Conservation (phyloP, 64 coral and sea anemone species). For the Dendronephthya gigantea region DNA sequence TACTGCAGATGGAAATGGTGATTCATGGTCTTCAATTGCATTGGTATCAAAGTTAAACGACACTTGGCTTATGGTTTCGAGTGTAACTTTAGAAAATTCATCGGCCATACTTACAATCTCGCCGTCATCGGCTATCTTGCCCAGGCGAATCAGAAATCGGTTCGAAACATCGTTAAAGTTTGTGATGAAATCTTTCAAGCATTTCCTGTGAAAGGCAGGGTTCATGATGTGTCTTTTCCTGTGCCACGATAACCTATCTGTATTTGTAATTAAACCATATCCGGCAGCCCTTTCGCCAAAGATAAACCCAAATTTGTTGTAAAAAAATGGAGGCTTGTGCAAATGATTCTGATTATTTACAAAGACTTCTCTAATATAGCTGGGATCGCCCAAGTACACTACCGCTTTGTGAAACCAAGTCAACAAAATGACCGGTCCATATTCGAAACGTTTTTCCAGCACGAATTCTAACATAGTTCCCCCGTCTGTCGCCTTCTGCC, state of each 20-base stretch:
- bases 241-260: neutral
- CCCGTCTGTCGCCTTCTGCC: no score
- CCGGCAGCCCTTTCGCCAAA: neutral
- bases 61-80: no score
- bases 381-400: no score
- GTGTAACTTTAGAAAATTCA: neutral
- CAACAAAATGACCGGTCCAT: no score
- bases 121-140: neutral
- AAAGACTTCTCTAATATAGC: neutral
- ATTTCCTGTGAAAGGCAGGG: neutral
- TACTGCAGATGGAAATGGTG: no score
- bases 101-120: neutral
- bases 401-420: no score
- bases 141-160: neutral
- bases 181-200: neutral
- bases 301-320: neutral
- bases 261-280: neutral
- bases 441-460: no score
- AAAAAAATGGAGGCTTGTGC: neutral
- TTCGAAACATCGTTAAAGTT: neutral
- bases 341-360: neutral
- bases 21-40: neutral
- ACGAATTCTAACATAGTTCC: no score
- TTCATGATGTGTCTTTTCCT: neutral
- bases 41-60: no score